Percentiles rank a stretch among this genome's conserved stretches.
Evolutionary conservation across 2,888 invertebrate species (phyloP).

Genomic region (Torymus tubicola): DNA sequence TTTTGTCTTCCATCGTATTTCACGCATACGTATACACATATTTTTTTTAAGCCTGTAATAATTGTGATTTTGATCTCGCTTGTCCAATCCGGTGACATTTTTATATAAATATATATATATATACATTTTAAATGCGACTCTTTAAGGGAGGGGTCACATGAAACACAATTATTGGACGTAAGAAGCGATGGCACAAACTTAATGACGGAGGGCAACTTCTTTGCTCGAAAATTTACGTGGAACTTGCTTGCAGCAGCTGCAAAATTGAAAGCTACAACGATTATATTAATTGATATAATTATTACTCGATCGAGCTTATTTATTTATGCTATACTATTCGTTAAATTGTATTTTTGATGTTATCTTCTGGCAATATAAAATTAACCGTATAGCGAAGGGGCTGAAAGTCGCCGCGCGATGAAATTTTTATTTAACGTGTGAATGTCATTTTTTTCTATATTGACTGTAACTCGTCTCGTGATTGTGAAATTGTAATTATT

Average conservation of each 20-base stretch:
- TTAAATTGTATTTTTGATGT: constrained; percentile 49
- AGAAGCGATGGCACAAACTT: constrained; percentile 31
- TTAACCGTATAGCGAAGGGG: constrained; percentile 35
- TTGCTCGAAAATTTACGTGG: constrained; percentile 1
- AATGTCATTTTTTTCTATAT: constrained; percentile 1
- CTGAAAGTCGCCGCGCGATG: constrained; percentile 32
- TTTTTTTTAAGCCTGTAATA: constrained; percentile 28
- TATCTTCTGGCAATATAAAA: constrained; percentile 48
- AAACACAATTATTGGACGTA: constrained; percentile 26
- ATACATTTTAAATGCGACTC: constrained; percentile 3
- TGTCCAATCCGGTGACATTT: constrained; percentile 42
- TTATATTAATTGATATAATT: neutral
- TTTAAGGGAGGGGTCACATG: neutral
- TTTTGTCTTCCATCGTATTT: constrained; percentile 44
- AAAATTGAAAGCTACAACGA: constrained; percentile 7
- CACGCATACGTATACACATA: neutral
- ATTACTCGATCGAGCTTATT: constrained; percentile 54
- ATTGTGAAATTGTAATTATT: constrained; percentile 12
- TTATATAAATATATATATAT: constrained; percentile 3
- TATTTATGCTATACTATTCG: constrained; percentile 53
- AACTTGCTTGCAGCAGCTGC: constrained; percentile 17
- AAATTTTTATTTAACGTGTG: constrained; percentile 10
- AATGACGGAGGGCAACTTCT: constrained; percentile 4
- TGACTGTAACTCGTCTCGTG: too few species aligned
- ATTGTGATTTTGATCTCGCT: constrained; percentile 50